Base-by-base conservation (phyloP, 2,888 invertebrate species). In the Gasteruption jaculator region DNA sequence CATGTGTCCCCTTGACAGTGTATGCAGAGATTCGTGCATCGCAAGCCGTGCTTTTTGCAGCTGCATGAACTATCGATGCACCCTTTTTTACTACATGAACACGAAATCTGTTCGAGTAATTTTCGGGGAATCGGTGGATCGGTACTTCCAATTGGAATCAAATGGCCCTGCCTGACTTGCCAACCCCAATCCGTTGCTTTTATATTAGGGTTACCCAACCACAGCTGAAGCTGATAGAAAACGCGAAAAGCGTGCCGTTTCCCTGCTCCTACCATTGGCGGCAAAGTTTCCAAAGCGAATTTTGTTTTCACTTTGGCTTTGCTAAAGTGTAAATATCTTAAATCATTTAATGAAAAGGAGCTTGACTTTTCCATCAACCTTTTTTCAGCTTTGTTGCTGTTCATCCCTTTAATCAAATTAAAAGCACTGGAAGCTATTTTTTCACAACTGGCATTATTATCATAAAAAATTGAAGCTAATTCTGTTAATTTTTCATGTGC, bases 181-280 rank as follows among this genome's bases (percentile, higher is more conserved):
- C 50, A 54, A 7, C 48, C 49, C 46, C 49, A 54, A 43, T 49
- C 43, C n/a, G 41, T 46, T 45, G 48, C 42, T 44, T 45, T 41
- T 12, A 49, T 15, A 46, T 46, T 20, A 2, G 29, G 27, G 11
- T 49, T 48, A n/a, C 50, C 53, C 36, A 51, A 25, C 53, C 50
- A 55, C 6, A 34, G 36, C 38, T 55, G 53, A 12, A 56, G 19
- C 39, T 55, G 52, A 44, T 49, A 53, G 33, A 41, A 56, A 36
- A 46, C 46, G 34, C 49, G 41, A 38, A 45, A 48, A 32, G 43
- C 43, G 38, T 53, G 49, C 43, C 51, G 49, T 45, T 48, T 45
- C 11, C 50, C 53, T 41, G 52, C 48, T 26, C 52, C 53, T 47
- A 49, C 43, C 20, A 49, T 55, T n/a, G 49, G 48, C 7, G 49